These are phyloP conservation scores for Hirtodrosophila alboralis DNA, from an alignment of 2,888 invertebrate species.

Conservation along the genomic window DNA sequence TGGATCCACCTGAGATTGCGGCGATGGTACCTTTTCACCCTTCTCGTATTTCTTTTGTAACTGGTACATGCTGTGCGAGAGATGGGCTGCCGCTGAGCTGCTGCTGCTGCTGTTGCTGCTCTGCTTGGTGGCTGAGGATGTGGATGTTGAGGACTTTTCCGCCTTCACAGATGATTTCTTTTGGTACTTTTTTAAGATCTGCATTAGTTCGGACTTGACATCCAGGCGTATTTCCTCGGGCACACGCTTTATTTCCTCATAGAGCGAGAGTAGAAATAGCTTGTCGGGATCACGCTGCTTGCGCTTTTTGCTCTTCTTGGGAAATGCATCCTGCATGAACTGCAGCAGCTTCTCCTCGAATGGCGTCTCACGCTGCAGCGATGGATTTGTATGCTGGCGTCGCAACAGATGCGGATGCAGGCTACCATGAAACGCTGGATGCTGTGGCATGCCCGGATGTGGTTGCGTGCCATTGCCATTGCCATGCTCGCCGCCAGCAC, in stretches of 20 bases:
- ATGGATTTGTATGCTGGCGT: constrained; percentile 74
- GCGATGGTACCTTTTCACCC: constrained; percentile 80
- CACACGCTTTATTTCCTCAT: constrained; percentile 82
- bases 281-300: constrained; percentile 83
- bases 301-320: constrained; percentile 82
- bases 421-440: constrained; percentile 80
- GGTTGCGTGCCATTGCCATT: constrained; percentile 66
- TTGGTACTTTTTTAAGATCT: constrained; percentile 82
- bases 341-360: constrained; percentile 82
- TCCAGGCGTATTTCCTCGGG: constrained; percentile 82
- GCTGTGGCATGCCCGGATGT: constrained; percentile 76
- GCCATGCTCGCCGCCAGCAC: constrained; percentile 68
- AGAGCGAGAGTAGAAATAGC: constrained; percentile 80
- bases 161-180: constrained; percentile 79
- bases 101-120: constrained; percentile 67
- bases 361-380: constrained; percentile 78
- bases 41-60: constrained; percentile 82
- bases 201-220: constrained; percentile 82
- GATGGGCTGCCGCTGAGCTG: constrained; percentile 62
- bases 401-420: constrained; percentile 80
- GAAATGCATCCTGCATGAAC: constrained; percentile 83
- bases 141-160: constrained; percentile 71
- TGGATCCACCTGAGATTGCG: constrained; percentile 80
- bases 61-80: constrained; percentile 83
- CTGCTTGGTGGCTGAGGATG: constrained; percentile 63